Conservation (phyloP, 2,797 vertebrate species). For the Pipistrellus pipistrellus region DNA sequence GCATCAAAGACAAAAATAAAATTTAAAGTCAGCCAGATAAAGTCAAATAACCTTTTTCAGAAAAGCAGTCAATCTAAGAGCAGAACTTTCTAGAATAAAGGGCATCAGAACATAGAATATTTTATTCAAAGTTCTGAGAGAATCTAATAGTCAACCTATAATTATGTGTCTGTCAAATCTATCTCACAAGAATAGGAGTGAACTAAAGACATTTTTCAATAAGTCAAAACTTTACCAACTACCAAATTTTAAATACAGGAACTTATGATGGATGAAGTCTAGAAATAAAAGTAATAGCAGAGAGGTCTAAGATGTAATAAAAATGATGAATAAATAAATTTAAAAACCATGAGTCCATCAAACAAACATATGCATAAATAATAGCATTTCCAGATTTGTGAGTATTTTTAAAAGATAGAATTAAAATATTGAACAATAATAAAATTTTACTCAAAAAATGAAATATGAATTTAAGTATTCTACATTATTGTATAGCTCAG, state of each 20-base stretch:
- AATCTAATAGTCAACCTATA: neutral
- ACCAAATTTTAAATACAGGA: conserved; percentile 37
- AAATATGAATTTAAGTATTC: conserved; percentile 24
- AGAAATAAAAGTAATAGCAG: neutral
- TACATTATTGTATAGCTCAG: neutral
- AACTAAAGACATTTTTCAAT: neutral
- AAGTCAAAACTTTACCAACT: neutral
- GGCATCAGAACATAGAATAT: neutral
- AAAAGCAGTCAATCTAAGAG: neutral
- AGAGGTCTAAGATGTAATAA: neutral
- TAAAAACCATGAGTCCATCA: neutral
- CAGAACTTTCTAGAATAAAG: neutral
- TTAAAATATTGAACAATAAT: neutral
- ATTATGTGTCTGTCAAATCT: neutral
- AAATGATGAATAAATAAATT: conserved; percentile 22
- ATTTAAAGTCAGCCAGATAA: neutral
- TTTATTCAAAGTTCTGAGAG: conserved; percentile 18
- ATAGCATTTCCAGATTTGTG: neutral
- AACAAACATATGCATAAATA: neutral
- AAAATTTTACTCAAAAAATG: neutral
- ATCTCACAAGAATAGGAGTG: neutral
- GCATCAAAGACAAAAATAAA: neutral
- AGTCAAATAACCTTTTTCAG: neutral
- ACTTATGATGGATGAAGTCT: neutral
- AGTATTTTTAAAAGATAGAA: neutral